Evolutionary conservation across 2,797 vertebrate genomes (phyloP), one percentile per base, ranked within the genome.

Genomic region (Delichon dasypus): DNA sequence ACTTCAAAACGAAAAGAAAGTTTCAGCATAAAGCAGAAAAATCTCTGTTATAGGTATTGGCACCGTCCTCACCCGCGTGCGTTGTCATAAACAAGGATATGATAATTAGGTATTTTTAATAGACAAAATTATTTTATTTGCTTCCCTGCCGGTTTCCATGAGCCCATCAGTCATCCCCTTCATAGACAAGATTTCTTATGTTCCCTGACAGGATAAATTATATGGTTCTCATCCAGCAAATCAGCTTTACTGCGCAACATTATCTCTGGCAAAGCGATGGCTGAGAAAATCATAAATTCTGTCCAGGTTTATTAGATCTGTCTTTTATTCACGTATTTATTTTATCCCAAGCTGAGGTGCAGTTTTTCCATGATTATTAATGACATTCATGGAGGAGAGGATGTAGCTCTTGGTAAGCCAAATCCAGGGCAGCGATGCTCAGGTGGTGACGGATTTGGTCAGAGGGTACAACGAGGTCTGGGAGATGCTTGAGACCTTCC

Each of bases 181-280:
- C 85, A 79, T 78, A 96, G 95, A 96, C 92, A 96, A 96, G 96
- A 96, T 97, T 97, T 97, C 97, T 97, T 97, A 94, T 96, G 95
- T 92, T 96, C 97, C 74, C 91, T 97, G 97, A 98, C 97, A 98
- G 97, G 97, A 96, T 97, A 98, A 97, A 98, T 98, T 97, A 97
- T 96, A 97, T 93, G 97, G 97, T 97, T 97, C 97, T 97, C 97
- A 97, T 94, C 97, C 96, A 91, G 97, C 97, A 97, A 98, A 97
- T 97, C 97, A 97, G 97, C 97, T 95, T 98, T 97, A 97, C 97
- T 95, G 93, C 30, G 78, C 96, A 97, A 97, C 97, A 96, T 97
- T 97, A 97, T 97, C 97, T 97, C 93, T 96, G 57, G 73, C 95
- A 97, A 97, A 95, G 94, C 7, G 47, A 91, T 95, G 94, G 74